Conservation (phyloP, 1,140 invertebrate species). For the Cyrtorhinus lividipennis region DNA sequence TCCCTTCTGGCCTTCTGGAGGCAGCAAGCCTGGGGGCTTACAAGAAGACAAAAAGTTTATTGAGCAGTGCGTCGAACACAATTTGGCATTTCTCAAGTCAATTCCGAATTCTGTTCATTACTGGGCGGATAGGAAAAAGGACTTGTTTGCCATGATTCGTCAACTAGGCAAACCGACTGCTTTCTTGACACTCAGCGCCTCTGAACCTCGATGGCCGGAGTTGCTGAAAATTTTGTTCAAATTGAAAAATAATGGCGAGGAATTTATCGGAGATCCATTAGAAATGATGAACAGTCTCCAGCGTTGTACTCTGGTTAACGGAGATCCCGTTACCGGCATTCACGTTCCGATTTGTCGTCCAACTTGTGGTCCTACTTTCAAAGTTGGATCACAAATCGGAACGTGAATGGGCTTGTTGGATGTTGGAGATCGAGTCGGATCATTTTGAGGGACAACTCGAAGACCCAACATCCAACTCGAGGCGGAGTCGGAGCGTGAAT, state of each 20-base stretch:
- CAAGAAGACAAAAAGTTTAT: slow-evolving; percentile 21
- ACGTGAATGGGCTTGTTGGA: too few species aligned
- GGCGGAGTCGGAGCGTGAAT: too few species aligned
- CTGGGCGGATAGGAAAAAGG: slow-evolving; percentile 26
- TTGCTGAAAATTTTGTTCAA: background rate
- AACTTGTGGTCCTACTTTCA: too few species aligned
- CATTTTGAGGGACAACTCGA: too few species aligned
- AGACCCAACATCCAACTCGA: too few species aligned
- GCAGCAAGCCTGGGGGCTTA: too few species aligned
- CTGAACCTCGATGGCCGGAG: slow-evolving; percentile 20
- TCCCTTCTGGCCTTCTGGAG: too few species aligned
- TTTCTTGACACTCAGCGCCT: slow-evolving; percentile 25
- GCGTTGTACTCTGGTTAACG: slow-evolving; percentile 2
- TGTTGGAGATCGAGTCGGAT: too few species aligned
- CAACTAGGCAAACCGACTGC: slow-evolving; percentile 27
- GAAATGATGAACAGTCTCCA: slow-evolving; percentile 5
- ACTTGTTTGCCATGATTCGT: slow-evolving; percentile 30
- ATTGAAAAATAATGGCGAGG: slow-evolving; percentile 5
- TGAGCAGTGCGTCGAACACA: slow-evolving; percentile 22
- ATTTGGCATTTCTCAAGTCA: slow-evolving; percentile 23
- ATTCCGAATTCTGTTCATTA: slow-evolving; percentile 22
- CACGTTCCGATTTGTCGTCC: too few species aligned
- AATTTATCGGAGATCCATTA: background rate
- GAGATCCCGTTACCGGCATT: background rate
- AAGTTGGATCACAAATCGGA: too few species aligned